Evolutionary conservation across 2,888 invertebrate genomes (phyloP), one percentile per base, ranked within the genome.

Genomic region (Atrina japonica): DNA sequence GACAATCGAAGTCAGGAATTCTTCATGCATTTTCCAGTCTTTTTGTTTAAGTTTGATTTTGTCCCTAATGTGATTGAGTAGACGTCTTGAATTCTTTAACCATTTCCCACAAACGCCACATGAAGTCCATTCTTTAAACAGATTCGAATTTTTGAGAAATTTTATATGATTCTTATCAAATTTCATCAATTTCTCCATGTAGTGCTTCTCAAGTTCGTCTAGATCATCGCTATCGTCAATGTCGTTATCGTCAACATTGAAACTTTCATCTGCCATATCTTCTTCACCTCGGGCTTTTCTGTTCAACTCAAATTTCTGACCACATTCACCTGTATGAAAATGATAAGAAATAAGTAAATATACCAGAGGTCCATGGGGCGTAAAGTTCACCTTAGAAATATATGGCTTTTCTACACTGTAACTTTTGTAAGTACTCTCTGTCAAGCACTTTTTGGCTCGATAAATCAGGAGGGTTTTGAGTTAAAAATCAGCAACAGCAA

Each of bases 181-280:
- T 35, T 59, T 66, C 21, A 55, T 58, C 16, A 76, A 25, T 16
- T 65, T 66, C n/a, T 73, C 70, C 41, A 64, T 27, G 52, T 76
- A 76, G 41, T 76, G 76, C 5, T 68, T 53, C 53, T 67, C 58
- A 3, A 76, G 41, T 23, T 52, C 49, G 23, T 69, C 67, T 0
- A 67, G 66, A 9, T 70, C 56, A 14, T 67, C 53, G 7, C 59
- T 45, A 55, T 41, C 43, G 27, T 25, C 55, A 56, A 23, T 18
- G 3, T 45, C 50, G 3, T 14, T 25, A n/a, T 11, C 30, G 18
- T 9, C 21, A 1, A 18, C 52, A 3, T 29, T 35, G n/a, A 16
- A 47, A 23, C 27, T 50, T 21, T 55, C 43, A 18, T 49, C 25
- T 3, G 25, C 49, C 6, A 30, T 56, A 7, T 43, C 64, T 35